Conservation (phyloP, 2,113 vertebrate species). For the Himantopus leucocephalus region DNA sequence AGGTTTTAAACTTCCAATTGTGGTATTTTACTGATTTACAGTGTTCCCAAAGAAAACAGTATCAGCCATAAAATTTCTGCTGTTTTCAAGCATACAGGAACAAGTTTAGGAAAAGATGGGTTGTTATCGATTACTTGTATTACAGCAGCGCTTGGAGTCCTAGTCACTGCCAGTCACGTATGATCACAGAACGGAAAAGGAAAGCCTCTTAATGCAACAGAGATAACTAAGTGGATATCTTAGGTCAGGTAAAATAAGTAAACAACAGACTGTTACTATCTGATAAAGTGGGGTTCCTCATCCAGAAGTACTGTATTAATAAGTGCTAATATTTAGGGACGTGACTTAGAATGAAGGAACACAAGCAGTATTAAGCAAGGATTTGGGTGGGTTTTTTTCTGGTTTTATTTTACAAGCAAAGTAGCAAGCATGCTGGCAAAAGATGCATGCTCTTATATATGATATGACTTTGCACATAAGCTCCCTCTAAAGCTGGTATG, state of each 20-base stretch:
- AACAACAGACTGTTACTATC: background rate
- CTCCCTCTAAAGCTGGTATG: conserved; percentile 50
- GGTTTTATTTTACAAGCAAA: conserved; percentile 62
- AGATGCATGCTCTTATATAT: conserved; percentile 73
- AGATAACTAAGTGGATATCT: background rate
- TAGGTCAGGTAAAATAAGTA: background rate
- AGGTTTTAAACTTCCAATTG: conserved; percentile 21
- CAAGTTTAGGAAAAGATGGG: background rate
- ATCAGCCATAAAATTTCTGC: background rate
- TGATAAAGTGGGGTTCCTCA: background rate
- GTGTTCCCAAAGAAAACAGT: background rate
- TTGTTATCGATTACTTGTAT: background rate
- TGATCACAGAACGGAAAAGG: background rate
- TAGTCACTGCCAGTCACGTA: background rate
- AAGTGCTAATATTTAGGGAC: background rate
- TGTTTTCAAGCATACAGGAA: background rate
- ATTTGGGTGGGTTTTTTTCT: background rate
- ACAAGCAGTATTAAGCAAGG: conserved; percentile 65
- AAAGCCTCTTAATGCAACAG: background rate
- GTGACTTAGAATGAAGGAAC: conserved; percentile 28
- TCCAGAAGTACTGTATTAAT: conserved; percentile 18
- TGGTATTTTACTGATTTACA: background rate
- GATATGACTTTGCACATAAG: conserved; percentile 38
- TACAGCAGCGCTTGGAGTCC: background rate
- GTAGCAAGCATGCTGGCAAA: conserved; percentile 82